Conservation (phyloP, 2,888 invertebrate species). For the Drosophila infuscata region DNA sequence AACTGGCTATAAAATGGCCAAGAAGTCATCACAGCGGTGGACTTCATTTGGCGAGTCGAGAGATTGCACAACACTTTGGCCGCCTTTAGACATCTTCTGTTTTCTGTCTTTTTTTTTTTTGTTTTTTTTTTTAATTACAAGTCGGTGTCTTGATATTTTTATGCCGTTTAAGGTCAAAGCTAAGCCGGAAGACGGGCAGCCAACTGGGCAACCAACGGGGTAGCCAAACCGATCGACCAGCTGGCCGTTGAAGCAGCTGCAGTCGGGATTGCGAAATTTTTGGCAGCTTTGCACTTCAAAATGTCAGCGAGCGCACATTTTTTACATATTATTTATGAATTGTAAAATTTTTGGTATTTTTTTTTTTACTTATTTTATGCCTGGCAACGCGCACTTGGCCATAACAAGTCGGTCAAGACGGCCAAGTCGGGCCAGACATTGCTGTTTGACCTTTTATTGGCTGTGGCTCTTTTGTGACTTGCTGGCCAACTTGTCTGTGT, state of each 20-base stretch:
- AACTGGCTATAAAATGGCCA: conserved; percentile 52
- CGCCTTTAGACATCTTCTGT: conserved; percentile 62
- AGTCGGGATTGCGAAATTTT: conserved; percentile 68
- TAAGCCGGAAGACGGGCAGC: conserved; percentile 70
- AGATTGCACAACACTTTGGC: conserved; percentile 51
- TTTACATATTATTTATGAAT: conserved; percentile 77
- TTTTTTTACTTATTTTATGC: conserved; percentile 20
- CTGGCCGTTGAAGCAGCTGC: conserved; percentile 49
- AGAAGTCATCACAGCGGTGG: conserved; percentile 15
- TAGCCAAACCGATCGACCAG: conserved; percentile 12
- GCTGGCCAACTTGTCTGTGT: conserved; percentile 60
- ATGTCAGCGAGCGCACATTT: conserved; percentile 73
- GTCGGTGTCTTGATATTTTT: conserved; percentile 55
- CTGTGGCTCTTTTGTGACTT: conserved; percentile 6
- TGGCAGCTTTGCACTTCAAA: conserved; percentile 72
- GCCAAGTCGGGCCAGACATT: conserved; percentile 66
- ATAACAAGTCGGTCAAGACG: conserved; percentile 79
- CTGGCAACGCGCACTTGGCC: conserved; percentile 73
- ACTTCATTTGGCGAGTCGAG: conserved; percentile 45
- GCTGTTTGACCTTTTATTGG: conserved; percentile 75
- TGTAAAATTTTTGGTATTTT: conserved; percentile 56
- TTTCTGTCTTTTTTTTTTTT: conserved; percentile 49
- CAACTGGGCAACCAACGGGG: conserved; percentile 12
- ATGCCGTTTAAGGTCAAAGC: conserved; percentile 71
- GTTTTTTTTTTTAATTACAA: conserved; percentile 69